Evolutionary conservation across 37 sponge, comb jelly and placozoan genomes (phyloP), one percentile per base, ranked within the genome.

Genomic region (Halisarca cf. caerulea): DNA sequence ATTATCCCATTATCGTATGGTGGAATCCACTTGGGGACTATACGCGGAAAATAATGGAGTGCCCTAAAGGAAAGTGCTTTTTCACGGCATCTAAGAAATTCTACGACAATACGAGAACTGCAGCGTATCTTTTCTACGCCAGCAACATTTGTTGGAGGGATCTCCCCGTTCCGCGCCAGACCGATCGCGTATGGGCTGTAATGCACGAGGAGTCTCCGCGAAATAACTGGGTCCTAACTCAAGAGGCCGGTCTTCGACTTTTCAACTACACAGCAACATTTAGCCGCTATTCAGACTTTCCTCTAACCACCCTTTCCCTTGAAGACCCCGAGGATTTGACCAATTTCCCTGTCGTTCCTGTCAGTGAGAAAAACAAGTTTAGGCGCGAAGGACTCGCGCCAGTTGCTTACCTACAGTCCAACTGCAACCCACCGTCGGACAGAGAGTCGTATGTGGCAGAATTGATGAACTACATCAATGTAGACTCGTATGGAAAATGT

Each of bases 161-260:
- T 60, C 82, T 92, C 14, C 96, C 96, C 18, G 86, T 95, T 2
- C 96, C 96, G 3, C 79, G 96, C 2, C 36, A 57, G 11, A 42
- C 88, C 25, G 17, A 87, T 20, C 93, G 90, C 80, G 11, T 89
- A 11, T 95, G 96, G 96, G 90, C 84, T 7, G 69, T 95, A 25
- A 55, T 95, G 1, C 92, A 95, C 77, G 96, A 95, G 37, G 96
- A 95, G 66, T 95, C 96, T 6, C 88, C 92, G 8, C 89, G 92
- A 45, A 95, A 95, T 80, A 95, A 95, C 80, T 86, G 88, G 83
- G 25, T 89, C 0, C 77, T 92, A 1, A 82, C 84, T 3, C 57
- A 59, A 34, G 82, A 86, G 35, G 86, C 84, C 0, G 88, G 82
- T 3, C 87, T 95, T n/a, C 39, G 53, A 60, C 68, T 95, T 8